These are phyloP conservation scores for Drosophila cardini DNA, from an alignment of 1,140 invertebrate genomes.

Conservation along the genomic window DNA sequence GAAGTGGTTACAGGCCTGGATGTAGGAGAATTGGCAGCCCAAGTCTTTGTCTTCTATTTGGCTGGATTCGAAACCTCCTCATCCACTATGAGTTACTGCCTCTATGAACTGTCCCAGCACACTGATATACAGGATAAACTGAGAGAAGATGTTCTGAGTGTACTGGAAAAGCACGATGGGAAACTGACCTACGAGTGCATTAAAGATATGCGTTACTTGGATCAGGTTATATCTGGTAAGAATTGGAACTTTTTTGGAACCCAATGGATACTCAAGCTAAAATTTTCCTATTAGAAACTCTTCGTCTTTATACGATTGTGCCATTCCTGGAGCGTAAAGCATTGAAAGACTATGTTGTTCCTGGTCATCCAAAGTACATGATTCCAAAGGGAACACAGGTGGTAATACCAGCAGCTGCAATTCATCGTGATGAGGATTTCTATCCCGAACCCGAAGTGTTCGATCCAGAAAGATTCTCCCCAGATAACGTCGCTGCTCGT, in stretches of 20 bases:
- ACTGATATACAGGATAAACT: slow-evolving; percentile 85
- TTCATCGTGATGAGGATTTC: slow-evolving; percentile 86
- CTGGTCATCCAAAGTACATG: slow-evolving; percentile 86
- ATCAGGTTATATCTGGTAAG: slow-evolving; percentile 70
- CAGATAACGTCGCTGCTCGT: slow-evolving; percentile 82
- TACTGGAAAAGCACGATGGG: slow-evolving; percentile 79
- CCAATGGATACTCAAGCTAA: background rate
- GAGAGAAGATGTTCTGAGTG: slow-evolving; percentile 84
- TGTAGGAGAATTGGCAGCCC: slow-evolving; percentile 74
- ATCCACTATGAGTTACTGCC: slow-evolving; percentile 85
- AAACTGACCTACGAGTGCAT: slow-evolving; percentile 85
- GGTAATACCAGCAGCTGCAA: slow-evolving; percentile 86
- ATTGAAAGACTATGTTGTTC: slow-evolving; percentile 87
- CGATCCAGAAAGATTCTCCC: slow-evolving; percentile 86
- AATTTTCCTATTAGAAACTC: slow-evolving; percentile 85
- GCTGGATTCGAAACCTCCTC: slow-evolving; percentile 88
- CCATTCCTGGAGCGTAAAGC: slow-evolving; percentile 87
- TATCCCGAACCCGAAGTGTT: slow-evolving; percentile 87
- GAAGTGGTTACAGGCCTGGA: slow-evolving; percentile 45
- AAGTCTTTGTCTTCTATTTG: slow-evolving; percentile 85
- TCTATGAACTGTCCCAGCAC: slow-evolving; percentile 86
- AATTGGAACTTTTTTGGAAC: background rate
- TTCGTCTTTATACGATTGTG: slow-evolving; percentile 88
- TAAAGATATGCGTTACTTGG: slow-evolving; percentile 86
- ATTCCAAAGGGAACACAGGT: slow-evolving; percentile 87